Evolutionary conservation across 2,113 vertebrate genomes (phyloP), one percentile per base, ranked within the genome.

Genomic region (Chrysochloris asiatica): DNA sequence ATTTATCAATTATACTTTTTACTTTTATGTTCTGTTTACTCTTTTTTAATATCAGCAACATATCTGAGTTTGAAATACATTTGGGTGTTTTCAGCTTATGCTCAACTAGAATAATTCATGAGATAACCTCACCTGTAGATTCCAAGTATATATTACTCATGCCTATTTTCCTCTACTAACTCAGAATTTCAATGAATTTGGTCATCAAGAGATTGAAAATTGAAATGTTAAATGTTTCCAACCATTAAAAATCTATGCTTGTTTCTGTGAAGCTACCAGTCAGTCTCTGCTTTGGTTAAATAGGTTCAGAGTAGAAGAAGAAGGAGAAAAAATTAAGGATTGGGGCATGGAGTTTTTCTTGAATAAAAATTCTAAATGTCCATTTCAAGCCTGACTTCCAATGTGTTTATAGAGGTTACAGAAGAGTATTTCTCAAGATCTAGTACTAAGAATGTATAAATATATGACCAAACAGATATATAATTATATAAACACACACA

Each of bases 181-280:
- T 86, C n/a, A 83, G 76, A 94, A 92, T 94, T 94, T 87, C 71
- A 90, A 90, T 90, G 80, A 48, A 47, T 83, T 88, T 90, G 43
- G 45, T 88, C 24, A 86, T 63, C 14, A 48, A 56, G 52, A 94
- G 48, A 77, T 43, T 84, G 83, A 81, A 90, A 88, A 73, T 63
- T 52, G 84, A 87, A 78, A 92, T 69, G 33, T 38, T 73, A 69
- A 86, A 67, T 80, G 11, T 45, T 52, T 43, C n/a, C 47, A 93
- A 86, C 48, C 47, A 80, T 73, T 90, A 45, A 65, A 67, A 92
- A 48, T 83, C 28, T 61, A 38, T 75, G 65, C 48, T 81, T 86
- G 61, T 69, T 93, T 83, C 47, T 30, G 4, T 22, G 3, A 26
- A 82, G 30, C 61, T 81, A 16, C n/a, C n/a, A n/a, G 9, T 11